These are phyloP conservation scores for Fissipunctia ypsillon DNA, from an alignment of 2,888 invertebrate genomes.

Conservation along the genomic window DNA sequence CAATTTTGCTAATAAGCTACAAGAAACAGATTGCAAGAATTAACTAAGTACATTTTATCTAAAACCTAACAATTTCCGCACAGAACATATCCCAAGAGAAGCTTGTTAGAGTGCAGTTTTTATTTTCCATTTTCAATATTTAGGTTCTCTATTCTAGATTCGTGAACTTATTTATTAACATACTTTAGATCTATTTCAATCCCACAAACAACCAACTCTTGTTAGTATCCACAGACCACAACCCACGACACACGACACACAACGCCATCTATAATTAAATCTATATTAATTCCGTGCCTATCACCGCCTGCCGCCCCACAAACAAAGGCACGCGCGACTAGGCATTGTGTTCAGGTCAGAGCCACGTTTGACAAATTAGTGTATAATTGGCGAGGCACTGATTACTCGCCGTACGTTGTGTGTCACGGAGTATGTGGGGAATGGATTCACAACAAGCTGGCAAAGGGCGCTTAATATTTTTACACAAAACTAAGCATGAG, in stretches of 20 bases:
- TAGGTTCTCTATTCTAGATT: neutral
- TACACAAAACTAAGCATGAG: too few relatives aligned
- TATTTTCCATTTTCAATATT: neutral
- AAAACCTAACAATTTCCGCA: neutral
- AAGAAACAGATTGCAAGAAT: neutral
- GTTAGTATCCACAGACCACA: neutral
- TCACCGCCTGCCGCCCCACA: slow-evolving; percentile 9
- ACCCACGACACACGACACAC: neutral
- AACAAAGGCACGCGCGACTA: slow-evolving; percentile 40
- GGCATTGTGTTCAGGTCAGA: slow-evolving; percentile 37
- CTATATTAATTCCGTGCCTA: slow-evolving; percentile 26
- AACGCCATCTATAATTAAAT: slow-evolving; percentile 37
- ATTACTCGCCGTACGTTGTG: slow-evolving; percentile 25
- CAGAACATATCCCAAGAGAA: neutral
- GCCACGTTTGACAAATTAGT: slow-evolving; percentile 54
- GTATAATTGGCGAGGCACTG: slow-evolving; percentile 50
- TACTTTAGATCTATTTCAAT: neutral
- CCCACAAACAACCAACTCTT: neutral
- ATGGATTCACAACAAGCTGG: slow-evolving; percentile 15
- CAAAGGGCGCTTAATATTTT: neutral
- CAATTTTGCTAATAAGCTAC: neutral
- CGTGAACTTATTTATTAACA: neutral
- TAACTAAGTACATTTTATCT: neutral
- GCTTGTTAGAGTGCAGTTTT: neutral
- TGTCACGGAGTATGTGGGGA: slow-evolving; percentile 13